These are phyloP conservation scores for Nomada hirtipes DNA, from an alignment of 2,888 invertebrate species.

Conservation along the genomic window DNA sequence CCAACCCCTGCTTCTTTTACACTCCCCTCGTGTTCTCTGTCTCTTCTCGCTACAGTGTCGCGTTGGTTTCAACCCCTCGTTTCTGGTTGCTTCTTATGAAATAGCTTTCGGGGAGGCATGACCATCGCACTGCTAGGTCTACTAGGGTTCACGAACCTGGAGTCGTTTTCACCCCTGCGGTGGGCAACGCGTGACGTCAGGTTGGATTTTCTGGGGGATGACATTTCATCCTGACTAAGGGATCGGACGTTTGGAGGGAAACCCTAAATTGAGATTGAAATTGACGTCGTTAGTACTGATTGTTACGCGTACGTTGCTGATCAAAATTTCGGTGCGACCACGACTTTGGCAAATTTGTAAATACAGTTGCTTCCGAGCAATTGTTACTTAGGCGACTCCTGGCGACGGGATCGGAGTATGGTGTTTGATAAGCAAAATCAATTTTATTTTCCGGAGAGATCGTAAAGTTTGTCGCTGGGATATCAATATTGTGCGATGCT, in stretches of 20 bases:
- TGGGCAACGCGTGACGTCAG: background rate
- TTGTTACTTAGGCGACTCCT: no score
- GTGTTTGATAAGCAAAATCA: no score
- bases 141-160: constrained; percentile 11
- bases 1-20: background rate
- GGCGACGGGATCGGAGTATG: no score
- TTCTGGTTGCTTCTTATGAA: constrained; percentile 15
- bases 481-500: no score
- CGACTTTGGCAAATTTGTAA: no score
- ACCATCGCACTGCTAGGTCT: constrained; percentile 11
- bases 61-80: background rate
- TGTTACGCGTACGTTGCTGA: no score
- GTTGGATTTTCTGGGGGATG: constrained; percentile 15
- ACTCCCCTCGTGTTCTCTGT: background rate
- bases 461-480: no score
- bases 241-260: background rate
- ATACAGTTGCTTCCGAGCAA: no score
- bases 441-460: no score
- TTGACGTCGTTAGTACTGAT: constrained; percentile 1
- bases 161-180: constrained; percentile 40
- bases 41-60: constrained; percentile 8
- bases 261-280: background rate
- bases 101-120: constrained; percentile 13
- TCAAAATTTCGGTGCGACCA: no score
- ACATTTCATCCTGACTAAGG: constrained; percentile 14